A percentile compares a stretch with the other conserved stretches of the same genome.
Evolutionary conservation across 2,113 vertebrate genomes (phyloP).

Genomic region (Bufo bufo): DNA sequence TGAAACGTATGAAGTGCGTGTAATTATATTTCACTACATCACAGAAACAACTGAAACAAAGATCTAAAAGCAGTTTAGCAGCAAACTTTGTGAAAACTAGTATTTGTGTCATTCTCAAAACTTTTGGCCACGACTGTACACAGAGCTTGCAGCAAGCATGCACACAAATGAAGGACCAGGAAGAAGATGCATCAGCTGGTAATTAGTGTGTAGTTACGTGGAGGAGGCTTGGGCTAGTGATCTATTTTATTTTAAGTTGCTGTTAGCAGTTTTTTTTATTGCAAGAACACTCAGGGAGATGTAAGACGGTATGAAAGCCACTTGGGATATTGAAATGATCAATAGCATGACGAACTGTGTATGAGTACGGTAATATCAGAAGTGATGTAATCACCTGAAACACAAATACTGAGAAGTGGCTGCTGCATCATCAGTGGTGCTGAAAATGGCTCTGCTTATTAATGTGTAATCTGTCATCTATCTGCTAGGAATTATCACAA

Average conservation of each 20-base stretch:
- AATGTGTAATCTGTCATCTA: background rate
- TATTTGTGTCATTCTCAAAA: too few relatives aligned
- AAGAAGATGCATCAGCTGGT: too few relatives aligned
- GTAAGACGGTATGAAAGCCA: background rate
- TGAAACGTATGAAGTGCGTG: too few relatives aligned
- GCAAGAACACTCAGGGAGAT: conserved; percentile 1
- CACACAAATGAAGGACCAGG: too few relatives aligned
- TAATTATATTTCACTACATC: too few relatives aligned
- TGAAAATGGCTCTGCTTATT: background rate
- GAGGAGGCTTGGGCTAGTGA: background rate
- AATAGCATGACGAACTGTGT: background rate
- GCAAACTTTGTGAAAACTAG: too few relatives aligned
- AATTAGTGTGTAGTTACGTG: too few relatives aligned
- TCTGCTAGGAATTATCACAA: background rate
- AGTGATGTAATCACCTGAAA: conserved; percentile 37
- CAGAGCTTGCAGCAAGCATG: too few relatives aligned
- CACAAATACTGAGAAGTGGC: background rate
- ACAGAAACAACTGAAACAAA: too few relatives aligned
- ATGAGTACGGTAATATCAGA: conserved; percentile 22
- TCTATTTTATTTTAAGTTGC: background rate
- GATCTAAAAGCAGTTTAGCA: too few relatives aligned
- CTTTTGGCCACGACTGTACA: too few relatives aligned
- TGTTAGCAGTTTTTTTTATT: background rate
- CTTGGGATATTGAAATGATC: conserved; percentile 15
- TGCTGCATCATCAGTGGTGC: background rate